Evolutionary conservation across 2,113 vertebrate species (phyloP).

Genomic region (Leucoraja erinaceus): DNA sequence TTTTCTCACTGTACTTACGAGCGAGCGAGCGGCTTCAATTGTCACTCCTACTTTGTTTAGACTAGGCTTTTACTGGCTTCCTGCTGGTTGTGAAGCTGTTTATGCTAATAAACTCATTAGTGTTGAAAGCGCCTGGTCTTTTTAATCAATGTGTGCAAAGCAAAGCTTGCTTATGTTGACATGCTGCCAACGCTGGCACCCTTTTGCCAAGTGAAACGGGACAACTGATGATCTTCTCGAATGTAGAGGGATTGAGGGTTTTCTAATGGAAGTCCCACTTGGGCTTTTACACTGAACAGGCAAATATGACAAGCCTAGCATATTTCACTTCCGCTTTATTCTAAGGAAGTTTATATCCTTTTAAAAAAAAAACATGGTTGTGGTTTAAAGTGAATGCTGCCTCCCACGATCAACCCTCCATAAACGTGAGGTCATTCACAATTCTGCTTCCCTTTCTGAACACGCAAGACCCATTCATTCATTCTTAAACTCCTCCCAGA

Average conservation of each 20-base stretch:
- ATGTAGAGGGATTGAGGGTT: not conserved
- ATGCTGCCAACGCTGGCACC: constrained; percentile 44
- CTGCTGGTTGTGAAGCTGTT: constrained; percentile 56
- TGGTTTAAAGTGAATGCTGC: constrained; percentile 9
- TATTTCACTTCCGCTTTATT: constrained; percentile 35
- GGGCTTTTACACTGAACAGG: not conserved
- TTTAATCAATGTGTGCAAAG: constrained; percentile 44
- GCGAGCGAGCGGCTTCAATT: constrained; percentile 19
- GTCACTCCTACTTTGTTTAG: constrained; percentile 46
- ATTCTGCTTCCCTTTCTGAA: too few species aligned
- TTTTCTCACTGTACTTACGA: constrained; percentile 29
- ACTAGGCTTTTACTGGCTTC: constrained; percentile 43
- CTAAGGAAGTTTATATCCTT: constrained; percentile 32
- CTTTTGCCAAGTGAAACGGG: constrained; percentile 39
- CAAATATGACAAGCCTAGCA: constrained; percentile 16
- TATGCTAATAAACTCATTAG: constrained; percentile 46
- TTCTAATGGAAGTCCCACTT: too few species aligned
- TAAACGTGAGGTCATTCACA: too few species aligned
- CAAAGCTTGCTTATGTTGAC: constrained; percentile 47
- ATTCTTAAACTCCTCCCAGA: too few species aligned
- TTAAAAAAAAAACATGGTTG: not conserved
- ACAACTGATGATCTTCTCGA: constrained; percentile 29
- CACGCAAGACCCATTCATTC: too few species aligned
- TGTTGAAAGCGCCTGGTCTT: constrained; percentile 37
- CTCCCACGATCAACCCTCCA: not conserved